Percentiles rank a stretch among this genome's conserved stretches.
phyloP scores from a whole-genome alignment of 2,113 vertebrate species.

The Macrotus californicus region DNA sequence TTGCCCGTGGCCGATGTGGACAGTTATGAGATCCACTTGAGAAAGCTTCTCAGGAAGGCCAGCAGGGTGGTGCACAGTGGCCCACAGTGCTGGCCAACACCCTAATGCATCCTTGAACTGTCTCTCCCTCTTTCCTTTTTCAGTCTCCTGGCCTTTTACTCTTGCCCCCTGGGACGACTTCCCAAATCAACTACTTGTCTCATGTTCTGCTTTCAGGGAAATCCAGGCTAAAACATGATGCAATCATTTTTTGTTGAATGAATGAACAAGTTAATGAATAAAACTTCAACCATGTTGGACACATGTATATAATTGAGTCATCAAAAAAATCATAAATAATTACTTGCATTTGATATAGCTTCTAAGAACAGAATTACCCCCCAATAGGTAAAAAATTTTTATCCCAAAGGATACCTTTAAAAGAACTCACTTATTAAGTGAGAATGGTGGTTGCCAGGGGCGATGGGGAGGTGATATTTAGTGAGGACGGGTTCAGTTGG shows the following conservation, averaged over 20 bases:
- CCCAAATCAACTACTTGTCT: not conserved
- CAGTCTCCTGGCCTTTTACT: not conserved
- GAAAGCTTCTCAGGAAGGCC: not conserved
- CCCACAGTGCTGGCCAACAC: not conserved
- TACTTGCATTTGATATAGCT: not conserved
- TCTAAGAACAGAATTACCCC: not conserved
- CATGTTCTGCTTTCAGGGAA: too few species aligned
- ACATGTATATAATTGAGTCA: not conserved
- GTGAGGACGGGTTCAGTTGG: too few species aligned
- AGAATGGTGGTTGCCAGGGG: not conserved
- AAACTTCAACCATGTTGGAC: not conserved
- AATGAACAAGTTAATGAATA: not conserved
- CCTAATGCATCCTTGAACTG: not conserved
- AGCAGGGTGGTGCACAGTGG: not conserved
- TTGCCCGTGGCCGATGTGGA: not conserved
- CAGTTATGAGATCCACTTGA: not conserved
- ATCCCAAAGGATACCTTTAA: not conserved
- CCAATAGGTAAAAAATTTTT: not conserved
- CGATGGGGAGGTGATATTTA: not conserved
- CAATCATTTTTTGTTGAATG: too few species aligned
- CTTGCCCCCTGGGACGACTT: not conserved
- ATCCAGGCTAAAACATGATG: too few species aligned
- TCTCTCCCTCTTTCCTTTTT: not conserved
- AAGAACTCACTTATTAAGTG: not conserved
- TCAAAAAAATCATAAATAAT: not conserved